These are phyloP conservation scores for Carcina quercana DNA, from an alignment of 2,888 invertebrate species.

Conservation along the genomic window DNA sequence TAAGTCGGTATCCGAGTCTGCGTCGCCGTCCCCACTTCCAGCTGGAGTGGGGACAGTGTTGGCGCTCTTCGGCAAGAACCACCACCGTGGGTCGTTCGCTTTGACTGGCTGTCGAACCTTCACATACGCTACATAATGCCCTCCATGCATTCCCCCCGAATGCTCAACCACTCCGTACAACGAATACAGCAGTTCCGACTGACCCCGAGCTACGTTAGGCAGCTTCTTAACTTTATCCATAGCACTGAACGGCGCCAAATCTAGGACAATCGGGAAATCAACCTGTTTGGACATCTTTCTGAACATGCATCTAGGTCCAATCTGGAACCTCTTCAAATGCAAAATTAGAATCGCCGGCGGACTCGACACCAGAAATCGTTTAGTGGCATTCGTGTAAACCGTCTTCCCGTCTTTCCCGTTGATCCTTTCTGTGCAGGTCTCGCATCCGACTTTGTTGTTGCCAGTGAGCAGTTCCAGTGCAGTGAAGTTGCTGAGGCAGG, in stretches of 20 bases:
- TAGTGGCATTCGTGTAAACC: constrained; percentile 86
- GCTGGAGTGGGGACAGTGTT: constrained; percentile 65
- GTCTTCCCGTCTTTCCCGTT: constrained; percentile 82
- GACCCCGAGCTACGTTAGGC: constrained; percentile 76
- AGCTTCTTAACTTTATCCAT: constrained; percentile 76
- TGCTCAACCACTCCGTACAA: constrained; percentile 97
- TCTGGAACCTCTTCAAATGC: constrained; percentile 96
- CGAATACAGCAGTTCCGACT: constrained; percentile 85
- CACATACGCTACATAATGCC: constrained; percentile 94
- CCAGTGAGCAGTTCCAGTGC: constrained; percentile 92
- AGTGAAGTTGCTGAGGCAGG: constrained; percentile 95
- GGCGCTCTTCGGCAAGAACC: constrained; percentile 79
- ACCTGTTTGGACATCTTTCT: constrained; percentile 91
- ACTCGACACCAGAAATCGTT: constrained; percentile 89
- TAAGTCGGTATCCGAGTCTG: constrained; percentile 73
- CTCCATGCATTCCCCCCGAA: constrained; percentile 90
- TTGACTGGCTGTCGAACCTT: constrained; percentile 83
- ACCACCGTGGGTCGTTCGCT: constrained; percentile 80
- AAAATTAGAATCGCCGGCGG: constrained; percentile 96
- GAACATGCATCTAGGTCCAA: constrained; percentile 81
- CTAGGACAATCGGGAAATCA: constrained; percentile 88
- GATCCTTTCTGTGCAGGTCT: constrained; percentile 86
- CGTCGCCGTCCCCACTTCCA: constrained; percentile 48
- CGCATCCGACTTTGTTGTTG: constrained; percentile 94
- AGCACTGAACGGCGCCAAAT: constrained; percentile 94